A percentile compares a stretch with the other conserved stretches of the same genome.
Evolutionary conservation across 1,140 invertebrate genomes (phyloP).

Genomic region (Wiebesia pumilae): DNA sequence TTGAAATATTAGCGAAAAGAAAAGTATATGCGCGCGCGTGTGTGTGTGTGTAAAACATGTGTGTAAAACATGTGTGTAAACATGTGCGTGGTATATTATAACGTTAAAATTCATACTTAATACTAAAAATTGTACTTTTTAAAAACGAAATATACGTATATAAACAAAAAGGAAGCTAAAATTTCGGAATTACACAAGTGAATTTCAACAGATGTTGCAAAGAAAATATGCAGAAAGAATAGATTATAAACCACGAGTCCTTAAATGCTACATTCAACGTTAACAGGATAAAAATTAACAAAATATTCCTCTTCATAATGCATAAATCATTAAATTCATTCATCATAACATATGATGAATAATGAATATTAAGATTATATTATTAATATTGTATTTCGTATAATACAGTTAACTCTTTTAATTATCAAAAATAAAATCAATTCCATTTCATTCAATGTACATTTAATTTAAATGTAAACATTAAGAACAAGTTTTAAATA

Average conservation of each 20-base stretch:
- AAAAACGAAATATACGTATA: too few relatives aligned
- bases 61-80: too few relatives aligned
- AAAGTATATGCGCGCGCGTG: too few relatives aligned
- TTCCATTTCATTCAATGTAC: not conserved
- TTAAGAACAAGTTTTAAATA: not conserved
- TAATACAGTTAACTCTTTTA: not conserved
- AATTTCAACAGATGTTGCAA: not conserved
- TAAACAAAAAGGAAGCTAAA: too few relatives aligned
- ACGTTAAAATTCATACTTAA: too few relatives aligned
- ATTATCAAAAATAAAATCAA: not conserved
- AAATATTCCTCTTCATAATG: not conserved
- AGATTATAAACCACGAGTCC: slow-evolving; percentile 17
- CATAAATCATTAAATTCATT: slow-evolving; percentile 33
- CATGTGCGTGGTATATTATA: too few relatives aligned
- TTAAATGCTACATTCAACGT: not conserved
- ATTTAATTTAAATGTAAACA: not conserved
- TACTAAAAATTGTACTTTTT: too few relatives aligned
- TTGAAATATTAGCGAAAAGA: too few relatives aligned
- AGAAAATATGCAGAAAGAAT: slow-evolving; percentile 13
- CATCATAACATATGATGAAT: not conserved
- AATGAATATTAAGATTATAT: not conserved
- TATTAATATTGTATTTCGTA: not conserved
- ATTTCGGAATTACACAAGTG: not conserved
- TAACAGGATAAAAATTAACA: not conserved
- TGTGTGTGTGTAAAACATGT: too few relatives aligned